A percentile compares a stretch with the other conserved stretches of the same genome.
Conservation (phyloP, 2,113 vertebrate genomes). For the Zapus hudsonius region DNA sequence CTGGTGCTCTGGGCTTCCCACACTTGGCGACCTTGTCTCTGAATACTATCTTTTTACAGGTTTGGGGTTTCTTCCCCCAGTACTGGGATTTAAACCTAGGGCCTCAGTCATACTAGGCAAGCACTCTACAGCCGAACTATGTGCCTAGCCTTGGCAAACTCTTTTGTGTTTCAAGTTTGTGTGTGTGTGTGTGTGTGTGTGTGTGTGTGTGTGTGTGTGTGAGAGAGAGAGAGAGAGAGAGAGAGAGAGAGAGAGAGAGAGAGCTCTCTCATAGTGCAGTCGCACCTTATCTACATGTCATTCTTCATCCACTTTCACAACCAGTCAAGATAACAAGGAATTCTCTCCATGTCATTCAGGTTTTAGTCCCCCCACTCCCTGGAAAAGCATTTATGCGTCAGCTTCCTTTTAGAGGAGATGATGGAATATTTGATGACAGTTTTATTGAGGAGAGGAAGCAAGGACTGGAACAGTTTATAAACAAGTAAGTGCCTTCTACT, state of each 20-base stretch:
- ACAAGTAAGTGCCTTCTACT: slow-evolving; percentile 91
- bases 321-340: neutral
- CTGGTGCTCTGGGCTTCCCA: neutral
- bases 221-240: too few relatives aligned
- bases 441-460: too few relatives aligned
- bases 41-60: slow-evolving; percentile 30
- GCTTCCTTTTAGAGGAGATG: too few relatives aligned
- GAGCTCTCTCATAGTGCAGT: too few relatives aligned
- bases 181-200: too few relatives aligned
- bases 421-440: too few relatives aligned
- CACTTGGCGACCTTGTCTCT: slow-evolving; percentile 20
- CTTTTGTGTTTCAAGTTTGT: neutral
- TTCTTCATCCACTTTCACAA: neutral
- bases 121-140: neutral
- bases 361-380: too few relatives aligned
- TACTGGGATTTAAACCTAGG: neutral
- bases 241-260: too few relatives aligned
- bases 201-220: too few relatives aligned
- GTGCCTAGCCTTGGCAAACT: neutral
- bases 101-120: too few relatives aligned
- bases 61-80: neutral
- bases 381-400: slow-evolving; percentile 97
- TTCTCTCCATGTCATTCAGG: slow-evolving; percentile 83
- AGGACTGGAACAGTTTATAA: too few relatives aligned
- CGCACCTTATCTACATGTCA: neutral